Conservation (phyloP, 2,888 invertebrate species). For the Neocrepidodera transversa region DNA sequence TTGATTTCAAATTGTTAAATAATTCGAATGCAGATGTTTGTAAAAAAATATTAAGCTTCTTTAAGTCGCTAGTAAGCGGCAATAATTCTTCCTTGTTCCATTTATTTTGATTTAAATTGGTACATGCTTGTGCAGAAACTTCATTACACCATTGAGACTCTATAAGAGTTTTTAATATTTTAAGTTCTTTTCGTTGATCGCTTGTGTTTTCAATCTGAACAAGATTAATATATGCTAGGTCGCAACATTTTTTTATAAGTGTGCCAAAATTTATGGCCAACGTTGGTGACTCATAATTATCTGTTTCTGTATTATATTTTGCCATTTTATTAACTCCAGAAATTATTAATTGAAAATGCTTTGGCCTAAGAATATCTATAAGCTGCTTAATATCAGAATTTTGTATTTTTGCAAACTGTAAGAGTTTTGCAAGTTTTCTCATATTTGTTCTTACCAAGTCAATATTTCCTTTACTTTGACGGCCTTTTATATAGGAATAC, state of each 20-base stretch:
- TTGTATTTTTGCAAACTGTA: neutral
- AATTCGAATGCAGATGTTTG: slow-evolving; percentile 15
- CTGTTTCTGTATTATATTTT: slow-evolving; percentile 37
- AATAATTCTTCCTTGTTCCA: slow-evolving; percentile 45
- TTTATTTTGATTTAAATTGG: slow-evolving; percentile 42
- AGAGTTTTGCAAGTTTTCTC: neutral
- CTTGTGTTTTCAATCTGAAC: slow-evolving; percentile 36
- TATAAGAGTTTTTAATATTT: slow-evolving; percentile 42
- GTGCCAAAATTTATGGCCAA: slow-evolving; percentile 45
- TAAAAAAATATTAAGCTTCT: slow-evolving; percentile 38
- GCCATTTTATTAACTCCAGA: slow-evolving; percentile 39
- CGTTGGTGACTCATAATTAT: slow-evolving; percentile 43
- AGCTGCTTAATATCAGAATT: slow-evolving; percentile 31
- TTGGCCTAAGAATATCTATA: slow-evolving; percentile 37
- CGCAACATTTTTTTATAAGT: slow-evolving; percentile 44
- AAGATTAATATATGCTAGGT: slow-evolving; percentile 39
- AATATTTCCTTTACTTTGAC: slow-evolving; percentile 40
- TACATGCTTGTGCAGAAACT: slow-evolving; percentile 42
- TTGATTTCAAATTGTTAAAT: slow-evolving; percentile 13
- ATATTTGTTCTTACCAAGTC: slow-evolving; percentile 37
- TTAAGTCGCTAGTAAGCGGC: slow-evolving; percentile 39
- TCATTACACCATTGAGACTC: slow-evolving; percentile 45
- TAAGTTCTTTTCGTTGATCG: slow-evolving; percentile 35
- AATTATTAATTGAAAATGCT: slow-evolving; percentile 35
- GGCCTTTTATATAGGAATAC: slow-evolving; percentile 40